Conservation (phyloP, 2,797 vertebrate species). For the Pseudomugil tenellus region DNA sequence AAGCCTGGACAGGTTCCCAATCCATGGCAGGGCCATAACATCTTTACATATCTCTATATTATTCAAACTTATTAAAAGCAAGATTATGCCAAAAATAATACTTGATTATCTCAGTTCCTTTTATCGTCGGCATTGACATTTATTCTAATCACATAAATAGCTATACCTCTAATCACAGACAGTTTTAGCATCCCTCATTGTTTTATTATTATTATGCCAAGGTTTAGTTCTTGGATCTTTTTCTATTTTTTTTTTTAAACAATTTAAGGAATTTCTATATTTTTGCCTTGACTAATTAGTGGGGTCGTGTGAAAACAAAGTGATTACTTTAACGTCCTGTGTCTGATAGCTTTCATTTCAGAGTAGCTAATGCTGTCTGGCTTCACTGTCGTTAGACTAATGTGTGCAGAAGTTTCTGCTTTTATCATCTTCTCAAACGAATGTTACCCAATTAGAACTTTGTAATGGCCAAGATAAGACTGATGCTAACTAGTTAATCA, state of each 20-base stretch:
- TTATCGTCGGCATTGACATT: too few relatives aligned
- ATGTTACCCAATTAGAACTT: conserved; percentile 68
- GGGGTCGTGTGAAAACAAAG: not conserved
- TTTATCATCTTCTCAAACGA: conserved; percentile 58
- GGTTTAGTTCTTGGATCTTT: not conserved
- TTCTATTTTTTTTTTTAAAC: not conserved
- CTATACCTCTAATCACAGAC: too few relatives aligned
- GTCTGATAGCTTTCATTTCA: conserved; percentile 8
- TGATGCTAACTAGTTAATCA: conserved; percentile 60
- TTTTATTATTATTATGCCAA: too few relatives aligned
- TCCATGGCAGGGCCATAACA: too few relatives aligned
- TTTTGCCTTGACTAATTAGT: not conserved
- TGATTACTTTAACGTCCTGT: not conserved
- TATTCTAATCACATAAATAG: too few relatives aligned
- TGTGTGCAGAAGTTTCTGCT: conserved; percentile 12
- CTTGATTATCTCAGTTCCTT: too few relatives aligned
- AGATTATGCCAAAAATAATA: too few relatives aligned
- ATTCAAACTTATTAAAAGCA: too few relatives aligned
- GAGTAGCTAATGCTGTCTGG: conserved; percentile 5
- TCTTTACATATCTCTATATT: too few relatives aligned
- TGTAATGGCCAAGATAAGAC: conserved; percentile 56
- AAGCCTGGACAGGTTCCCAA: too few relatives aligned
- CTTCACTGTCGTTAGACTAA: conserved; percentile 18
- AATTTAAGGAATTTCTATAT: not conserved
- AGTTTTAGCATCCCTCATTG: too few relatives aligned